phyloP scores from a whole-genome alignment of 2,888 invertebrate species.

The Acanthosepion lycidas region DNA sequence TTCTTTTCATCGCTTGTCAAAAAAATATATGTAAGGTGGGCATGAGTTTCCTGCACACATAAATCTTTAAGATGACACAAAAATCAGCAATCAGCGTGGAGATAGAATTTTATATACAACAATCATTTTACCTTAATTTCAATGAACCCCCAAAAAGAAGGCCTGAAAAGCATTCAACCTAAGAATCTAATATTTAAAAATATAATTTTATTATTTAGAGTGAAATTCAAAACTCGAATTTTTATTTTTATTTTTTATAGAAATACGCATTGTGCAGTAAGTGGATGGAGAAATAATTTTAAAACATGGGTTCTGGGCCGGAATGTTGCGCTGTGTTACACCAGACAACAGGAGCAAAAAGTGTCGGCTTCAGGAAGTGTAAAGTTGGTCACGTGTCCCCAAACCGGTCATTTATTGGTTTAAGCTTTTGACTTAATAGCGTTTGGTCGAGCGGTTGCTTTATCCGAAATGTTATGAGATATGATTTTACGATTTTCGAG shows the following conservation, averaged over 20 bases:
- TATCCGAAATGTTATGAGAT: not conserved
- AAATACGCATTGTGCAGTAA: not conserved
- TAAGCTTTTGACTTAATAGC: not conserved
- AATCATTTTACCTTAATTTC: not conserved
- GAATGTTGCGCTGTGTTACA: not conserved
- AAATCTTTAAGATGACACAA: not conserved
- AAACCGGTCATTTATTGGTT: not conserved
- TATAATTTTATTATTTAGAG: not conserved
- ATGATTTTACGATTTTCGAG: not conserved
- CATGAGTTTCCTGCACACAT: not conserved
- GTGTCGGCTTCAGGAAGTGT: not conserved
- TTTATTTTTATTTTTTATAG: not conserved
- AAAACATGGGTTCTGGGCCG: not conserved
- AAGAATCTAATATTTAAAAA: not conserved
- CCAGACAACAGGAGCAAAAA: not conserved
- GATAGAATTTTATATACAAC: not conserved
- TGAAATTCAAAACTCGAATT: too few relatives aligned
- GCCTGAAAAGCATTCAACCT: not conserved
- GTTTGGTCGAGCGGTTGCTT: not conserved
- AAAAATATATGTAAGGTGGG: not conserved
- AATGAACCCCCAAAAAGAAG: not conserved
- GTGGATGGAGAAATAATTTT: not conserved
- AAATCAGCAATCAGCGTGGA: not conserved
- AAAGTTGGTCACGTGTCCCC: not conserved
- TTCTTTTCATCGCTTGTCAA: too few relatives aligned